phyloP scores from a whole-genome alignment of 2,888 invertebrate species.

The Zygaena filipendulae region DNA sequence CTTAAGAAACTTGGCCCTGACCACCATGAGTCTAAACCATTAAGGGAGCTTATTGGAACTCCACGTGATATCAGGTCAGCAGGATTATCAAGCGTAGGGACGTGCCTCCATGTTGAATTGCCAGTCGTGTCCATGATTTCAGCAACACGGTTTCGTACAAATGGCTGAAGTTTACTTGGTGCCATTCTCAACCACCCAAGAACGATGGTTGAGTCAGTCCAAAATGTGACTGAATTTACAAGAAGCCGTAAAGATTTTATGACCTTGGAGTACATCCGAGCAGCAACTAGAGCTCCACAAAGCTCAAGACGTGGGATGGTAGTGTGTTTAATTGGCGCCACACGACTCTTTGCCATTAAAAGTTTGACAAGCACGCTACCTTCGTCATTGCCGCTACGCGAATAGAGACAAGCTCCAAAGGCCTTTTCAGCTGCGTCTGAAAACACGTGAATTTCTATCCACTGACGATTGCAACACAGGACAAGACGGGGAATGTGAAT shows the following conservation, averaged over 20 bases:
- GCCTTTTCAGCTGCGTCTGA: conserved; percentile 19
- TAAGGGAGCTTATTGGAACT: neutral
- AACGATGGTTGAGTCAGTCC: too few relatives aligned
- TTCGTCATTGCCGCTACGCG: conserved; percentile 12
- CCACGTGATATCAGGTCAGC: conserved; percentile 12
- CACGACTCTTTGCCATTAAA: conserved; percentile 9
- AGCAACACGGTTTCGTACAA: too few relatives aligned
- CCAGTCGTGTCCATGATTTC: conserved; percentile 9
- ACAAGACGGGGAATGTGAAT: conserved; percentile 18
- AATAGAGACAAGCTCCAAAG: conserved; percentile 19
- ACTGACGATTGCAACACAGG: conserved; percentile 1
- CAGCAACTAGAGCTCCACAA: conserved; percentile 9
- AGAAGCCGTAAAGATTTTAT: conserved; percentile 10
- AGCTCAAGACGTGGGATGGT: conserved; percentile 12
- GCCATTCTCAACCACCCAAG: too few relatives aligned
- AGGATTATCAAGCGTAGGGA: conserved; percentile 9
- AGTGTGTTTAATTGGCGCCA: conserved; percentile 4
- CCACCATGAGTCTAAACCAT: conserved; percentile 8
- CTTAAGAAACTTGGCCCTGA: conserved; percentile 9
- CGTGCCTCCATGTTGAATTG: conserved; percentile 4
- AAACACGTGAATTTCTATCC: conserved; percentile 19
- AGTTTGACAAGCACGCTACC: conserved; percentile 12
- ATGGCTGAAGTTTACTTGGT: too few relatives aligned
- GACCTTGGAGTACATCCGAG: conserved; percentile 9
- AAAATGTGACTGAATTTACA: conserved; percentile 8